Evolutionary conservation across 2,888 invertebrate species (phyloP).

Genomic region (Acrocera orbiculus): DNA sequence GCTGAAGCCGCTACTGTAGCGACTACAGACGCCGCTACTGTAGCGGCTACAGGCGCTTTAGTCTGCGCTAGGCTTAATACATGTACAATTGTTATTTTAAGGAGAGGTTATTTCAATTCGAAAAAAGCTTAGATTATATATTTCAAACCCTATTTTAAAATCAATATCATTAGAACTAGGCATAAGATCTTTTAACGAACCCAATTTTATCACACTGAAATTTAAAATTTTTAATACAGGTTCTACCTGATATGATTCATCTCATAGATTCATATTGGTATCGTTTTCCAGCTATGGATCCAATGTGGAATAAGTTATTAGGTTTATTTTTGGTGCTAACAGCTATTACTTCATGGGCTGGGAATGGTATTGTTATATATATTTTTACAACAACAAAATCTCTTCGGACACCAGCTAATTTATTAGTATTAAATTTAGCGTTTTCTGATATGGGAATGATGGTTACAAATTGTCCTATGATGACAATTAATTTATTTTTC

Average conservation of each 20-base stretch:
- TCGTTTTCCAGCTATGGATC: constrained; percentile 35
- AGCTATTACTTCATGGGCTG: constrained; percentile 33
- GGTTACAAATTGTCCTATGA: constrained; percentile 37
- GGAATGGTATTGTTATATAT: constrained; percentile 34
- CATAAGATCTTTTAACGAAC: no score
- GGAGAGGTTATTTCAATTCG: no score
- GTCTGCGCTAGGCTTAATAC: no score
- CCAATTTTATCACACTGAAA: no score
- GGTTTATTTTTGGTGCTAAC: constrained; percentile 38
- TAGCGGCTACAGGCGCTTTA: no score
- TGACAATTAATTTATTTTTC: constrained; percentile 40
- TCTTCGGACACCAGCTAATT: constrained; percentile 40
- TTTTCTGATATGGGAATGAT: constrained; percentile 44
- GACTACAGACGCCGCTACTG: no score
- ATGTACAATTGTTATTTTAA: no score
- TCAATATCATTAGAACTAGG: no score
- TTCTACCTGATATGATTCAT: constrained; percentile 45
- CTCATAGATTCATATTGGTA: constrained; percentile 44
- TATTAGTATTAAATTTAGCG: constrained; percentile 42
- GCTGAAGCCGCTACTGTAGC: no score
- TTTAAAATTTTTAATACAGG: constrained; percentile 19
- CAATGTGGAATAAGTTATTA: constrained; percentile 37
- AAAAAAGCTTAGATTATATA: no score
- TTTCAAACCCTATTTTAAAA: no score
- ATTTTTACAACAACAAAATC: constrained; percentile 46